Base-by-base conservation (phyloP, 2,113 vertebrate genomes). In the Naja naja region DNA sequence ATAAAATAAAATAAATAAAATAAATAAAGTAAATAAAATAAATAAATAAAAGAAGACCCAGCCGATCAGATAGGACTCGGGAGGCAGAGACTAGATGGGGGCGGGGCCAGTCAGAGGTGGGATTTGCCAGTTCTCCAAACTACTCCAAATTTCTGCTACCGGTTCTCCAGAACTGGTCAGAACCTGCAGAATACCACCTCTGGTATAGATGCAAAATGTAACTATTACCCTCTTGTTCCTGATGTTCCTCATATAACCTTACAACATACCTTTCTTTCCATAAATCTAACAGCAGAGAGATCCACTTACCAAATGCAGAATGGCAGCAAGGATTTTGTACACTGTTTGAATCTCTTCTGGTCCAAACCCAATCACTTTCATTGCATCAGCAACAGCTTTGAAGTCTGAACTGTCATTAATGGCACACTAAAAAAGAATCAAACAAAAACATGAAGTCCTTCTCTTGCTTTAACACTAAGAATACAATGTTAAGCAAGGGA, bases 301-400 rank as follows among this genome's bases (percentile, higher is more conserved):
- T 14, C 34, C 58, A 93, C 96, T 98, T 96, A 99, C 99, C 99
- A 99, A 97, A 97, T 99, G 99, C 10, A 99, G 98, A 94, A 99
- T 99, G 93, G 98, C 96, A 93, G 99, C 99, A 97, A 99, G 96
- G 58, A 99, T 99, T 97, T 98, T 99, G 98, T 99, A 99, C 55
- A 98, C 99, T 0, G 99, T 99, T 97, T 99, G 99, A 96, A 99
- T 96, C 97, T 99, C 99, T 39, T 99, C 99, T 6, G 97, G 97
- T 58, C 98, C 99, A 97, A 99, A 99, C 81, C 99, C 99, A 58
- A 99, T 99, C 93, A 99, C 98, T 95, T 98, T 99, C 99, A 99
- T 99, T 94, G 99, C 99, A 53, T 99, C 99, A 0, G 98, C 98
- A 0, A 99, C 99, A 0, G 98, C 98, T 97, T 98, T 99, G 97